Base-by-base conservation (phyloP, 2,888 invertebrate species). In the Apomyelois bistriatella region DNA sequence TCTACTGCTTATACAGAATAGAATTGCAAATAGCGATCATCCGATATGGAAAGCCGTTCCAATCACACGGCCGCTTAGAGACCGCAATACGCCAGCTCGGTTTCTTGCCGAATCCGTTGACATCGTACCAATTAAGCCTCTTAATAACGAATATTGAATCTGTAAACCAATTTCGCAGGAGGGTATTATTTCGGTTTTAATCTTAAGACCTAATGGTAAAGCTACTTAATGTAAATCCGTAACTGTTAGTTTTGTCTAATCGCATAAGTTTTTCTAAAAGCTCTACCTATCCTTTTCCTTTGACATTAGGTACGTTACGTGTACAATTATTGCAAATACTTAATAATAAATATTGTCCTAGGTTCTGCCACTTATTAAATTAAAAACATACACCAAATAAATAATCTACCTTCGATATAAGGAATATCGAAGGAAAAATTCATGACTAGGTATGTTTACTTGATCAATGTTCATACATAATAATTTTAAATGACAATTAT, bases 21-120 rank as follows among this genome's bases (percentile, higher is more conserved):
- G 79, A 80, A 82, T 79, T 80, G 79, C 80, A 80, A 81, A 82
- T 80, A 64, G 66, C 66, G 70, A 73, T 73, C 70, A 70, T 69
- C 66, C 65, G 61, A 70, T 65, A 68, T 65, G 69, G 68, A 69
- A 74, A 73, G 60, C 62, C 54, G 62, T 68, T 73, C 70, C 74
- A 79, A 80, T 81, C 77, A 78, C 64, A 79, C 76, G 76, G 76
- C 64, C 75, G 72, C 72, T 77, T 76, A 75, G 2, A 22, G 74
- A 65, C 65, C 70, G 74, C 76, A 76, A 75, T 76, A 73, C 65
- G 61, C 37, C 30, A 6, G 38, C 36, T 35, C 58, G 60, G 57
- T 60, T 64, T 65, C 68, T 70, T 62, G 59, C 57, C 60, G 61
- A 65, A 72, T 66, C 70, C 67, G 65, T 70, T 72, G 75, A 73